These are phyloP conservation scores for Hylaeus volcanicus DNA, from an alignment of 1,140 invertebrate species.

Conservation along the genomic window DNA sequence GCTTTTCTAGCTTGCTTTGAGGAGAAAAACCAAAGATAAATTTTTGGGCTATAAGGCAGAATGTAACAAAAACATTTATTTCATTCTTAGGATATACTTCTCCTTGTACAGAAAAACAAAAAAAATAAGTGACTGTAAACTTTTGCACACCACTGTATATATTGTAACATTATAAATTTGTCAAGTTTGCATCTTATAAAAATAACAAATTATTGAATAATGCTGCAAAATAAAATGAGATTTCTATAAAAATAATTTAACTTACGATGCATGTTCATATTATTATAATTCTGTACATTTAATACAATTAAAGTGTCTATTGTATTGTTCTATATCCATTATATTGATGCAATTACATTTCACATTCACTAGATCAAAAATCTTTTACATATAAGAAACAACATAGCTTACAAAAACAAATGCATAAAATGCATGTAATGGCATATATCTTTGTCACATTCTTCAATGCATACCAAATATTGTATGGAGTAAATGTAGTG, in stretches of 20 bases:
- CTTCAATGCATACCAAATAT: neutral
- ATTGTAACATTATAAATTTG: slow-evolving; percentile 13
- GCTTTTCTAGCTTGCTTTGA: too few relatives aligned
- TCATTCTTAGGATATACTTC: too few relatives aligned
- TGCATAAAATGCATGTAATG: neutral
- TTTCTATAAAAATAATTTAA: neutral
- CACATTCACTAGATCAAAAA: neutral
- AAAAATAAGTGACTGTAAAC: too few relatives aligned
- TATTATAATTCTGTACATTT: neutral
- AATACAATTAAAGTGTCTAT: neutral
- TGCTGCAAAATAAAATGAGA: neutral
- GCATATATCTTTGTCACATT: slow-evolving; percentile 12
- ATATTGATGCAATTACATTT: slow-evolving; percentile 2
- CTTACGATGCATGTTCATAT: slow-evolving; percentile 4
- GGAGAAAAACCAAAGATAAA: too few relatives aligned
- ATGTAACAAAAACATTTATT: too few relatives aligned
- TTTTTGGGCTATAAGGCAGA: too few relatives aligned
- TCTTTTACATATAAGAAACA: slow-evolving; percentile 15
- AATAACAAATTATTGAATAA: slow-evolving; percentile 6
- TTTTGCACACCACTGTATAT: neutral
- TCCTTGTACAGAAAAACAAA: too few relatives aligned
- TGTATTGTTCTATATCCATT: neutral
- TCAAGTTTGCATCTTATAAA: neutral
- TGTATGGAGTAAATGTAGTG: neutral
- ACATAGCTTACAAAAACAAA: slow-evolving; percentile 10